These are phyloP conservation scores for Callyntrura sp. DNA, from an alignment of 2,888 invertebrate species.

Conservation along the genomic window DNA sequence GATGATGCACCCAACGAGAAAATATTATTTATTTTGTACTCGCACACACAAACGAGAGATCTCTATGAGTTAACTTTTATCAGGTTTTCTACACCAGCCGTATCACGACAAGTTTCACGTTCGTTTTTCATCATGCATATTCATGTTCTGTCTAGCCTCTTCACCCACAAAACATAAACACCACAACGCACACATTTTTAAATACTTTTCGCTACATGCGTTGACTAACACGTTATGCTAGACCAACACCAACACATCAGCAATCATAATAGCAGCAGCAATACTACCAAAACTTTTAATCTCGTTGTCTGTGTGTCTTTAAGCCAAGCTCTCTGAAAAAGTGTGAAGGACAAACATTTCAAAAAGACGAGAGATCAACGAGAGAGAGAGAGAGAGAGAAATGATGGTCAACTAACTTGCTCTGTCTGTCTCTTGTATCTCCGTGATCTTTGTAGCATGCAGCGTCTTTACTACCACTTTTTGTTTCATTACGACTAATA, in stretches of 20 bases:
- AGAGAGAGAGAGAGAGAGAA: too few species aligned
- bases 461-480: too few species aligned
- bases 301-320: slow-evolving; percentile 46
- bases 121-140: slow-evolving; percentile 60
- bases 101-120: slow-evolving; percentile 55
- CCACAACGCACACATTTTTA: slow-evolving; percentile 1
- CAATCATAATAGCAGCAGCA: slow-evolving; percentile 1
- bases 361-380: neutral
- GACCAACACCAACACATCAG: slow-evolving; percentile 6
- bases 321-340: slow-evolving; percentile 58
- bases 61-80: slow-evolving; percentile 36
- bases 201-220: neutral
- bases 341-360: slow-evolving; percentile 63
- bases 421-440: too few species aligned
- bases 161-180: neutral
- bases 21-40: slow-evolving; percentile 43
- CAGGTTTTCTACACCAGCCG: slow-evolving; percentile 37
- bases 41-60: slow-evolving; percentile 9
- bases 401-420: slow-evolving; percentile 32
- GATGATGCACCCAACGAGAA: slow-evolving; percentile 42
- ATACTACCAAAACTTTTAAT: slow-evolving; percentile 44
- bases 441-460: neutral
- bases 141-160: slow-evolving; percentile 36
- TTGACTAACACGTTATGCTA: slow-evolving; percentile 30
- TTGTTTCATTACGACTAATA: neutral